Base-by-base conservation (phyloP, 1,140 invertebrate species). In the Colletes latitarsis region DNA sequence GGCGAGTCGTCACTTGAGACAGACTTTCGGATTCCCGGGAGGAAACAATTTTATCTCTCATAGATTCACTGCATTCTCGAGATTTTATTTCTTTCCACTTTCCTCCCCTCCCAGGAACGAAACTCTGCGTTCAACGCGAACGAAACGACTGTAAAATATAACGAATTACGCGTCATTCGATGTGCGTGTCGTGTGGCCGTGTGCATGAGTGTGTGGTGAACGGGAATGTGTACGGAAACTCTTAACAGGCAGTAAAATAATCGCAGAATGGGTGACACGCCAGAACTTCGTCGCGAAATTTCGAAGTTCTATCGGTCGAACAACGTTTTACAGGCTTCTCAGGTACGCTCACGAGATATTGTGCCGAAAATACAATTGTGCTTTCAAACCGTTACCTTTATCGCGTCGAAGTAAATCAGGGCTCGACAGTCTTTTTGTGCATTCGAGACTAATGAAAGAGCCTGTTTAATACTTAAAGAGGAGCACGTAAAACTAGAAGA, bases 261-360 rank as follows among this genome's bases (percentile, higher is more conserved):
- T 68, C 81, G 82, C 52, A 67, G 69, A 73, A 52, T 39, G 52
- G 53, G 41, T n/a, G n/a, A n/a, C 62, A 58, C 69, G 71, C 49
- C 49, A 60, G n/a, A n/a, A n/a, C n/a, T n/a, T n/a, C n/a, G 52
- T 69, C 49, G 10, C 46, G 53, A n/a, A 70, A 71, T 55, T 53
- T 21, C 67, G 63, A 17, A 63, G n/a, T 46, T 49, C 62, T 62
- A 43, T 21, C 21, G 62, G 19, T 58, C 58, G 17, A 70, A 53
- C 64, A 62, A 71, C 71, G 72, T 43, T 46, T 60, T 76, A 43
- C 60, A 71, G 83, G 69, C 46, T 76, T 82, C 80, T 86, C 85
- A 86, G 85, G 85, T 86, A 86, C 85, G 72, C 66, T 86, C 85
- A 68, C 76, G 64, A 70, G 68, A 86, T 46, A 82, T 82, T 84